These are phyloP conservation scores for Peromyscus maniculatus DNA, from an alignment of 2,113 vertebrate genomes.

Conservation along the genomic window DNA sequence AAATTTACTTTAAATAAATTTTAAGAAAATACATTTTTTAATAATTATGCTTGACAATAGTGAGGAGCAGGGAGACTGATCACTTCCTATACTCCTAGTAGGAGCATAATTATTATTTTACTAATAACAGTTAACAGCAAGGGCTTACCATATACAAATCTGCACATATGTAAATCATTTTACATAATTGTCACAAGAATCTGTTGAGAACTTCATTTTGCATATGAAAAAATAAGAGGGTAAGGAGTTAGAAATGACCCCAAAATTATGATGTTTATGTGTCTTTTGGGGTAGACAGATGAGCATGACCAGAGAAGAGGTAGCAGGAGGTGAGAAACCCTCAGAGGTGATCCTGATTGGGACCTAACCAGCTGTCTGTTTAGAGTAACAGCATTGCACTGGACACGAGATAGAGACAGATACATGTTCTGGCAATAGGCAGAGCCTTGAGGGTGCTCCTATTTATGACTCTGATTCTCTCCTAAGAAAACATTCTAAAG, in stretches of 20 bases:
- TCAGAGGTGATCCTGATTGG: background rate
- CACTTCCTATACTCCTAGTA: background rate
- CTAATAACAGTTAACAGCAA: background rate
- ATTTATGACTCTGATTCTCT: constrained; percentile 15
- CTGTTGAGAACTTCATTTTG: background rate
- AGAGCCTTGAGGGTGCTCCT: background rate
- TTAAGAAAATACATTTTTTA: constrained; percentile 7
- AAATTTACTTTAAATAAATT: constrained; percentile 38
- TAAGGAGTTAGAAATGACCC: background rate
- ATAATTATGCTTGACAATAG: background rate
- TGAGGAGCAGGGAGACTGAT: background rate
- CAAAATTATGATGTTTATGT: background rate
- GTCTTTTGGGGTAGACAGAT: background rate
- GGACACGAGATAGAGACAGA: background rate
- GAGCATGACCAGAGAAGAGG: background rate
- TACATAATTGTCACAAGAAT: constrained; percentile 37
- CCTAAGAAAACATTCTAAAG: constrained; percentile 30
- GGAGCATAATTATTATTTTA: constrained; percentile 43
- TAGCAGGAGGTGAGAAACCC: background rate
- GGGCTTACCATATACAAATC: constrained; percentile 1
- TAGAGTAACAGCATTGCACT: background rate
- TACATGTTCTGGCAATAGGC: background rate
- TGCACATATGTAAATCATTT: background rate
- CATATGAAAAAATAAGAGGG: background rate
- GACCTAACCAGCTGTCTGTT: background rate